Base-by-base conservation (phyloP, 1,140 invertebrate genomes). In the Varroa destructor region DNA sequence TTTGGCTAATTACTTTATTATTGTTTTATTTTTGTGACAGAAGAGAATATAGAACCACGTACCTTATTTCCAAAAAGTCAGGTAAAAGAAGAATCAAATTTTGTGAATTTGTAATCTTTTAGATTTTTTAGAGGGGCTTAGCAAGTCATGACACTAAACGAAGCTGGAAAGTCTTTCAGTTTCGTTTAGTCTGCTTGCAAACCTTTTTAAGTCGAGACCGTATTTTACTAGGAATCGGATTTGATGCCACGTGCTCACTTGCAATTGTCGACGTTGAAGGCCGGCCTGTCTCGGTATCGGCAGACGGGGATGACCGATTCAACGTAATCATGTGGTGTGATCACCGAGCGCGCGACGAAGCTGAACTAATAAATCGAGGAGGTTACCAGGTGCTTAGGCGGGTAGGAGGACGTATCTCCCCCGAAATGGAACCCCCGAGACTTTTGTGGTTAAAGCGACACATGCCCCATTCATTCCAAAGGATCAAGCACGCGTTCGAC, bases 301-400 rank as follows among this genome's bases (percentile, higher is more conserved):
- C 84, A 58, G 84, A 85, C 76, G 87, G 87, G 83, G 83, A 73
- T 58, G 55, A 42, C 36, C 43, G n/a, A 36, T 25, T 56, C 79
- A 94, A 97, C 80, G 83, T 97, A 42, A 90, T 97, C 51, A 85
- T 97, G 80, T 98, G 94, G 94, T 88, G 97, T 90, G 94, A 98
- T 79, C 93, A 97, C 78, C 81, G 94, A 75, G 93, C 93, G 1
- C 81, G 84, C 36, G 78, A 84, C 58, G 89, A 97, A 82, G 89
- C 92, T 0, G 83, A 86, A 25, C 80, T 85, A 36, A 95, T 97
- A 12, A 97, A 95, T 78, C 81, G 81, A 43, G 85, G 84, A 0
- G 80, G 85, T 25, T 88, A 96, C 81, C 72, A 75, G 40, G 84
- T 93, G 8, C 81, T 97, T 0, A 84, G 87, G 74, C 91, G 88